Conservation (phyloP, 2,888 invertebrate species). For the Hybos culiciformis region DNA sequence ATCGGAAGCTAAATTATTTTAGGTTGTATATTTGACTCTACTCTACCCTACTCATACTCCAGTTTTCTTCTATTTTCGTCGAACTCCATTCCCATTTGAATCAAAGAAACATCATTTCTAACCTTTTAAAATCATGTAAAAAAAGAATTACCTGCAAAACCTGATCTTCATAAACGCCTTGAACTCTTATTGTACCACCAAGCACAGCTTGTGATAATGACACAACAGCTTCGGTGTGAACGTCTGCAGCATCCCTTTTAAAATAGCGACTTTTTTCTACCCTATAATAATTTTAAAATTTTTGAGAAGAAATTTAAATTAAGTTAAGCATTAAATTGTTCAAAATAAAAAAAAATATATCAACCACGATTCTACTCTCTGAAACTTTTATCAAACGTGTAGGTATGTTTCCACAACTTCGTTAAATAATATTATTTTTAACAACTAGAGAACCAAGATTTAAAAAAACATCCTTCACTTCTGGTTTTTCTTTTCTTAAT, state of each 20-base stretch:
- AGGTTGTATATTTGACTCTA: too few species aligned
- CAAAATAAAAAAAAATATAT: background rate
- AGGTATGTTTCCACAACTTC: too few species aligned
- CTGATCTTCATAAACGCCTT: slow-evolving; percentile 92
- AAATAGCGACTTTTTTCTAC: slow-evolving; percentile 84
- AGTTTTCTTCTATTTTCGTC: too few species aligned
- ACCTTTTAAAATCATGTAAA: too few species aligned
- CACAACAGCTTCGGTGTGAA: slow-evolving; percentile 87
- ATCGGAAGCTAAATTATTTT: too few species aligned
- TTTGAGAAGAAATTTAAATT: background rate
- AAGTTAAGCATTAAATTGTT: background rate
- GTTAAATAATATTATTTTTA: too few species aligned
- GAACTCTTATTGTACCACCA: slow-evolving; percentile 83
- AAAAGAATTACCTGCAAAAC: slow-evolving; percentile 56
- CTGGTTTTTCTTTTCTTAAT: too few species aligned
- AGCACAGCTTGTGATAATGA: slow-evolving; percentile 84
- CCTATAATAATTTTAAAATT: slow-evolving; percentile 29
- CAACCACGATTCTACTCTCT: background rate
- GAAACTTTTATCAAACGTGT: background rate
- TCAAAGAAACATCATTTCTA: too few species aligned
- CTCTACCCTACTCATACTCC: too few species aligned
- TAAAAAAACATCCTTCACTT: too few species aligned
- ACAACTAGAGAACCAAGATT: too few species aligned
- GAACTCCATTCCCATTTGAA: too few species aligned
- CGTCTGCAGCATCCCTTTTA: slow-evolving; percentile 82